These are phyloP conservation scores for Macaca mulatta DNA, from an alignment of 2,113 vertebrate genomes.

Conservation along the genomic window DNA sequence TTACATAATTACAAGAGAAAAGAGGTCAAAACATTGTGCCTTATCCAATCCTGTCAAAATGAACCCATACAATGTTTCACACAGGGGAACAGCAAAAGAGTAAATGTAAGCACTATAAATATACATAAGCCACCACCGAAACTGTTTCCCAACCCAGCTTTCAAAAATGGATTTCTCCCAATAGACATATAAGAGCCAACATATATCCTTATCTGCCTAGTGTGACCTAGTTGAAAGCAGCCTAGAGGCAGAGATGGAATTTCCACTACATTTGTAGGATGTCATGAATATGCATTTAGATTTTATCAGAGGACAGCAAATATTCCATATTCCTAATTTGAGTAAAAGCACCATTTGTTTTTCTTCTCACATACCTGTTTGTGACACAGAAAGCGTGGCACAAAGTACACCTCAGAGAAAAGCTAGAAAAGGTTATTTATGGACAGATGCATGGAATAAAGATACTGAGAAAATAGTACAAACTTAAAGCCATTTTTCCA, in stretches of 20 bases:
- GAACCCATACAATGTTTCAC: slow-evolving; percentile 36
- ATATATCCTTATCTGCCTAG: slow-evolving; percentile 33
- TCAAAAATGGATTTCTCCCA: slow-evolving; percentile 62
- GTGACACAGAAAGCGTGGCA: slow-evolving; percentile 35
- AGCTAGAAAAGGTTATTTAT: slow-evolving; percentile 35
- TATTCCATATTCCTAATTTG: slow-evolving; percentile 33
- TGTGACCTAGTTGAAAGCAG: slow-evolving; percentile 51
- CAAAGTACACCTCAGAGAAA: slow-evolving; percentile 42
- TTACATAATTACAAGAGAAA: slow-evolving; percentile 74
- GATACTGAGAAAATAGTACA: slow-evolving; percentile 15
- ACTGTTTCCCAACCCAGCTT: slow-evolving; percentile 10
- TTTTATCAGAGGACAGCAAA: slow-evolving; percentile 63
- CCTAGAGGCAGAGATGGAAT: slow-evolving; percentile 44
- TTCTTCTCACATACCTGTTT: slow-evolving; percentile 48
- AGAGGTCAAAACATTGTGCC: slow-evolving; percentile 58
- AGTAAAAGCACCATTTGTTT: slow-evolving; percentile 54
- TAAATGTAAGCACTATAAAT: slow-evolving; percentile 65
- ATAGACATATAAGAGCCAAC: slow-evolving; percentile 31
- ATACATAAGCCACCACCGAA: slow-evolving; percentile 63
- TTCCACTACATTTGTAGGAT: slow-evolving; percentile 19
- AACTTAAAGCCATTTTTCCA: slow-evolving; percentile 16
- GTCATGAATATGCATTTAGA: slow-evolving; percentile 61
- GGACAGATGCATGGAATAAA: slow-evolving; percentile 9
- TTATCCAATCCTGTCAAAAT: slow-evolving; percentile 69
- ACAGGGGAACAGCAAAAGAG: slow-evolving; percentile 41